A percentile compares a stretch with the other conserved stretches of the same genome.
These are phyloP conservation scores for Brachyptera putata DNA, from an alignment of 2,888 invertebrate genomes.

Conservation along the genomic window DNA sequence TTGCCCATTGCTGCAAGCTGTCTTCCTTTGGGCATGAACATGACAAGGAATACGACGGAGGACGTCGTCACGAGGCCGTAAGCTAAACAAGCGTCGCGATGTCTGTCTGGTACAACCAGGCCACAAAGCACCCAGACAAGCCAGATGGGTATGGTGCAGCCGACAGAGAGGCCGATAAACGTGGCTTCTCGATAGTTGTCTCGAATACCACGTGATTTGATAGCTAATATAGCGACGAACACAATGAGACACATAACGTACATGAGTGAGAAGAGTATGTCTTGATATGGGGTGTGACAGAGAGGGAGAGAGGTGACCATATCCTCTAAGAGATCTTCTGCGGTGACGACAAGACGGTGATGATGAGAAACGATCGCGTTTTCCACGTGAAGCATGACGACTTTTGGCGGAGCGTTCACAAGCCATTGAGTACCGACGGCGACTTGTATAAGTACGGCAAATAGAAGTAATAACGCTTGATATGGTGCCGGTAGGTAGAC, in stretches of 20 bases:
- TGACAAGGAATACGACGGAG: constrained; percentile 80
- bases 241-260: constrained; percentile 80
- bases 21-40: constrained; percentile 91
- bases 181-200: constrained; percentile 92
- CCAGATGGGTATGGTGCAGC: constrained; percentile 84
- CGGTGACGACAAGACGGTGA: constrained; percentile 36
- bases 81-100: constrained; percentile 83
- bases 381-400: constrained; percentile 47
- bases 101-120: constrained; percentile 69
- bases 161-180: constrained; percentile 85
- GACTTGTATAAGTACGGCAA: constrained; percentile 85
- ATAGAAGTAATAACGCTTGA: constrained; percentile 79
- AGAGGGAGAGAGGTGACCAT: constrained; percentile 39
- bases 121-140: constrained; percentile 81
- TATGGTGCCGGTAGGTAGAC: constrained; percentile 91
- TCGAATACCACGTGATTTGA: constrained; percentile 81
- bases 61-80: constrained; percentile 84
- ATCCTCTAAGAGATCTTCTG: constrained; percentile 41
- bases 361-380: constrained; percentile 38
- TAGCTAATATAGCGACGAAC: constrained; percentile 78
- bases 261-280: constrained; percentile 71
- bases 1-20: constrained; percentile 89
- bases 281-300: constrained; percentile 65
- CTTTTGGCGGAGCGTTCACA: constrained; percentile 69
- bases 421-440: constrained; percentile 82